phyloP scores from a whole-genome alignment of 2,888 invertebrate species.

The Tiphia femorata region DNA sequence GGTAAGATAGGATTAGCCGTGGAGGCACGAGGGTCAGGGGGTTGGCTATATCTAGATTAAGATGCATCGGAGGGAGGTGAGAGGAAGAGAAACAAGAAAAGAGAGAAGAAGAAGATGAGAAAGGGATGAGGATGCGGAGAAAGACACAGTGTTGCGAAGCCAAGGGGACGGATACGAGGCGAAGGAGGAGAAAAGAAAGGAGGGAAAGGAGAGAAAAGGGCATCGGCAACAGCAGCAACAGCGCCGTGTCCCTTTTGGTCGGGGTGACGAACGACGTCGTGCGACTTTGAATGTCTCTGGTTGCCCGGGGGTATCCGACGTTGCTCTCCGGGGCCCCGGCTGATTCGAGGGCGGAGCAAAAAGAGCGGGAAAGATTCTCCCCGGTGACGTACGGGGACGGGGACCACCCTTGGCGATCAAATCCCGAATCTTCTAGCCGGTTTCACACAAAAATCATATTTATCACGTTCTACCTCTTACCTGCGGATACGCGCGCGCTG shows the following conservation, averaged over 20 bases:
- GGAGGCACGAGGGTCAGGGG: slow-evolving; percentile 34
- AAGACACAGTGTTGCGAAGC: too few relatives aligned
- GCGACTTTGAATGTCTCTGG: slow-evolving; percentile 42
- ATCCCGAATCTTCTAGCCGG: slow-evolving; percentile 57
- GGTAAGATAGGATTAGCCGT: slow-evolving; percentile 47
- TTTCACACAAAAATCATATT: slow-evolving; percentile 65
- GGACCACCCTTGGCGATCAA: slow-evolving; percentile 65
- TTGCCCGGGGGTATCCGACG: slow-evolving; percentile 36
- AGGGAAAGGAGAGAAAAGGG: slow-evolving; percentile 19
- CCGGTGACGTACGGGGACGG: slow-evolving; percentile 61
- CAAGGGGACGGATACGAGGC: slow-evolving; percentile 13
- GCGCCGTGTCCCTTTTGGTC: slow-evolving; percentile 38
- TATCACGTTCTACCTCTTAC: slow-evolving; percentile 56
- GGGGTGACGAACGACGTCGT: slow-evolving; percentile 51
- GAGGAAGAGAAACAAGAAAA: slow-evolving; percentile 23
- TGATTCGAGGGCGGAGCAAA: slow-evolving; percentile 46
- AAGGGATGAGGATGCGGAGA: slow-evolving; percentile 33
- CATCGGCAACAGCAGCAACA: not conserved
- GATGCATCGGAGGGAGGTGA: slow-evolving; percentile 41
- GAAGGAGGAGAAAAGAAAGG: slow-evolving; percentile 24
- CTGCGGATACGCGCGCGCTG: slow-evolving; percentile 42
- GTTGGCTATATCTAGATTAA: slow-evolving; percentile 59
- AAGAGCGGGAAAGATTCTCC: slow-evolving; percentile 31
- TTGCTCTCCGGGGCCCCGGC: slow-evolving; percentile 13
- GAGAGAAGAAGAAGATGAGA: slow-evolving; percentile 19